These are phyloP conservation scores for Chrysemys picta DNA, from an alignment of 2,113 vertebrate species.

Conservation along the genomic window DNA sequence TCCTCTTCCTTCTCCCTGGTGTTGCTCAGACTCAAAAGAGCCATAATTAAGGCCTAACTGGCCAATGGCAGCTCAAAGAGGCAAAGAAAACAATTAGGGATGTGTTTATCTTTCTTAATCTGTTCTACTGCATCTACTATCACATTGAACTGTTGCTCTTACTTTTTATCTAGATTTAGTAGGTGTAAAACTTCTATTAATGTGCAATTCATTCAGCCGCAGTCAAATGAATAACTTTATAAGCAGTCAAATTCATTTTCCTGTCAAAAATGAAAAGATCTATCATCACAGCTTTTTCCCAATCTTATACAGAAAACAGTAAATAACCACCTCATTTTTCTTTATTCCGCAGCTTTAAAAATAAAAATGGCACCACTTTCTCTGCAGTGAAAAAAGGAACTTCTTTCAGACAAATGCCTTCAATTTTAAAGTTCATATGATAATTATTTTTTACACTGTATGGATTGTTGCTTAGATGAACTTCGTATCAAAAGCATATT, in stretches of 20 bases:
- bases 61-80: not conserved
- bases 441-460: not conserved
- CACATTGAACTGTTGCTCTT: not conserved
- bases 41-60: conserved; percentile 52
- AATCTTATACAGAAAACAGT: not conserved
- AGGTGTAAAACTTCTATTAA: not conserved
- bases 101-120: rapidly evolving
- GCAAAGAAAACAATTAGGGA: not conserved
- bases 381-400: not conserved
- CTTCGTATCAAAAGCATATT: rapidly evolving
- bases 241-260: not conserved
- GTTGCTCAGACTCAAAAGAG: conserved; percentile 60
- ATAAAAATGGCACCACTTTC: not conserved
- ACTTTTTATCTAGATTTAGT: not conserved
- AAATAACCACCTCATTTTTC: not conserved
- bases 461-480: not conserved
- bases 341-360: not conserved
- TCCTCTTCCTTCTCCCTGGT: not conserved
- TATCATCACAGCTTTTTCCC: not conserved
- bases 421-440: not conserved
- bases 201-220: not conserved
- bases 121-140: not conserved
- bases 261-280: not conserved
- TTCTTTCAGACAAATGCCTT: not conserved
- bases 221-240: not conserved